Evolutionary conservation across 1,140 invertebrate species (phyloP).

Genomic region (Polypedilum vanderplanki): DNA sequence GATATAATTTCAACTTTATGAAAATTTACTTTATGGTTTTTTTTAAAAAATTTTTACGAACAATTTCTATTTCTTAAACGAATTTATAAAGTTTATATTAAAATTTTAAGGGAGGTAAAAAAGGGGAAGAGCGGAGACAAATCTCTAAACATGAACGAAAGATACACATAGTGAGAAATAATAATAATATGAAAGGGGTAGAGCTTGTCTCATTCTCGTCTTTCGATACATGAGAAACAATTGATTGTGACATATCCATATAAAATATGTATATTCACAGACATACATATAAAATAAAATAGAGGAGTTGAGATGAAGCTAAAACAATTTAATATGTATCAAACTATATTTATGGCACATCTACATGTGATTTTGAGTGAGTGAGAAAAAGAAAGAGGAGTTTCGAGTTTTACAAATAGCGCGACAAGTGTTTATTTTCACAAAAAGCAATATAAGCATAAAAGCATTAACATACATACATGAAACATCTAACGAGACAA

Average conservation of each 20-base stretch:
- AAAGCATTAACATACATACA: constrained; percentile 25
- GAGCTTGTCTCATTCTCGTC: constrained; percentile 5
- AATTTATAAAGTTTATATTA: no score
- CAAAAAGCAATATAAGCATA: constrained; percentile 28
- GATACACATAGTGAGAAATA: background rate
- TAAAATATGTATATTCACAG: no score
- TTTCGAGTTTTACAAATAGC: constrained; percentile 10
- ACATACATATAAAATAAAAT: background rate
- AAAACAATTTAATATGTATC: constrained; percentile 20
- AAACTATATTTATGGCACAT: constrained; percentile 19
- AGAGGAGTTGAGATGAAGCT: background rate
- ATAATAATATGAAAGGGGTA: constrained; percentile 3
- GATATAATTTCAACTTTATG: no score
- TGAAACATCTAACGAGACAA: constrained; percentile 22
- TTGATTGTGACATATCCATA: constrained; percentile 15
- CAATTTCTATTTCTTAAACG: no score
- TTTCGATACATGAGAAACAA: constrained; percentile 24
- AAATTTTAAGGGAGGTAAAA: background rate
- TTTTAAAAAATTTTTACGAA: no score
- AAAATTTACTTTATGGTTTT: no score
- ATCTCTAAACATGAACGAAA: constrained; percentile 19
- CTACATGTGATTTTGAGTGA: background rate
- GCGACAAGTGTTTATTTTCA: constrained; percentile 29
- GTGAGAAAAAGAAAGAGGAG: background rate
- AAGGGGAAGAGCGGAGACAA: background rate